Percentiles rank a stretch among this genome's conserved stretches.
Evolutionary conservation across 37 sponge, comb jelly and placozoan genomes (phyloP).

Genomic region (Halichondria panicea): DNA sequence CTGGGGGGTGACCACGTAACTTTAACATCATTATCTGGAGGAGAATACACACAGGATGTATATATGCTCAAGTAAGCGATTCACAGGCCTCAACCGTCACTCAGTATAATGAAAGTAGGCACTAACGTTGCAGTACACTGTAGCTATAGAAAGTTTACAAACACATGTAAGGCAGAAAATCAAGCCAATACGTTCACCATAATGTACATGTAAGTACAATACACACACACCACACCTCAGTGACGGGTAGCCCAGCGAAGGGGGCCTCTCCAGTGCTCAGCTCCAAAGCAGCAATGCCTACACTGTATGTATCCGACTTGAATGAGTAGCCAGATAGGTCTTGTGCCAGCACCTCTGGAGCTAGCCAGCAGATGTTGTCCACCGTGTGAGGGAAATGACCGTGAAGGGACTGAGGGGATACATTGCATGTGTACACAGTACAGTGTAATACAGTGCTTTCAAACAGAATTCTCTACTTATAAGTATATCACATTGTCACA

Average conservation of each 20-base stretch:
- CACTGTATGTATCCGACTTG: slow-evolving; percentile 67
- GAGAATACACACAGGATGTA: neutral
- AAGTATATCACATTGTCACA: neutral
- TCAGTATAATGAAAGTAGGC: no score
- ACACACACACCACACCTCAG: slow-evolving; percentile 64
- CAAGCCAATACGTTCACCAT: neutral
- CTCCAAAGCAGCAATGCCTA: slow-evolving; percentile 84
- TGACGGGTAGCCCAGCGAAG: slow-evolving; percentile 83
- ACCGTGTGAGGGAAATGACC: slow-evolving; percentile 63
- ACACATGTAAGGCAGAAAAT: neutral
- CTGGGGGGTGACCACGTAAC: slow-evolving; percentile 70
- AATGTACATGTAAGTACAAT: slow-evolving; percentile 3
- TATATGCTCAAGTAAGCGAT: neutral
- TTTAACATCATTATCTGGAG: slow-evolving; percentile 80
- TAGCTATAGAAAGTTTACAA: no score
- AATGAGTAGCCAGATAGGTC: slow-evolving; percentile 69
- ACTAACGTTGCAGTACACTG: no score
- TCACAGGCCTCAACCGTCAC: no score
- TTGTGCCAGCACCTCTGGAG: slow-evolving; percentile 86
- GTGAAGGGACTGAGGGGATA: slow-evolving; percentile 32
- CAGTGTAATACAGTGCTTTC: no score
- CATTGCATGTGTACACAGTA: no score
- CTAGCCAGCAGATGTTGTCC: slow-evolving; percentile 83
- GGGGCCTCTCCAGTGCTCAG: slow-evolving; percentile 88
- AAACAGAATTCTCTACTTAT: neutral